Percentiles rank a stretch among this genome's conserved stretches.
phyloP scores from a whole-genome alignment of 1,140 invertebrate genomes.

The Cherax destructor region DNA sequence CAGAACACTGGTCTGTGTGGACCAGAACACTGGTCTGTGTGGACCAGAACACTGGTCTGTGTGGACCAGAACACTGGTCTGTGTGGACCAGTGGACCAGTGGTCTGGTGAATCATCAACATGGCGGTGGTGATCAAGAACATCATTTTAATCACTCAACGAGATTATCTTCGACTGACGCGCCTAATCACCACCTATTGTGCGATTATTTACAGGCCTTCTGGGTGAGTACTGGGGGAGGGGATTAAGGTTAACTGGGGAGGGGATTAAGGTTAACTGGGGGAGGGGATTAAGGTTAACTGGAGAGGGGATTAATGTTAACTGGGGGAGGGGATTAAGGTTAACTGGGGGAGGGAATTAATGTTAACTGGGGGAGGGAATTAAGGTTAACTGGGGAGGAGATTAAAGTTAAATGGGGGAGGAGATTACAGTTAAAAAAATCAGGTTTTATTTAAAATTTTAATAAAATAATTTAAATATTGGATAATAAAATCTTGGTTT shows the following conservation, averaged over 20 bases:
- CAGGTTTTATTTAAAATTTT: too few species aligned
- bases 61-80: too few species aligned
- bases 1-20: too few species aligned
- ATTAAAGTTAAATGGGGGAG: neutral
- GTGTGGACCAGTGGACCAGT: too few species aligned
- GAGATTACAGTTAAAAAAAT: neutral
- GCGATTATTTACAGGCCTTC: slow-evolving; percentile 46
- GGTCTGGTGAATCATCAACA: neutral
- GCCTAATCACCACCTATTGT: slow-evolving; percentile 35
- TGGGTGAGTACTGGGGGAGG: neutral
- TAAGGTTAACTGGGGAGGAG: neutral
- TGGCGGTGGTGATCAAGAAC: neutral
- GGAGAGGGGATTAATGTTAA: neutral
- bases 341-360: too few species aligned
- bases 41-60: too few species aligned
- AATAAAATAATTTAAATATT: too few species aligned
- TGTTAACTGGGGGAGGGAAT: too few species aligned
- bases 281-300: neutral
- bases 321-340: too few species aligned
- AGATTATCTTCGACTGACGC: slow-evolving; percentile 4
- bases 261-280: too few species aligned
- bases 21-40: too few species aligned
- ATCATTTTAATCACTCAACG: slow-evolving; percentile 36
- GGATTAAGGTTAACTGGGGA: neutral
- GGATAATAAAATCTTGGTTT: too few species aligned